Conservation (phyloP, 2,113 vertebrate genomes). For the Actenoides lindsayi region DNA sequence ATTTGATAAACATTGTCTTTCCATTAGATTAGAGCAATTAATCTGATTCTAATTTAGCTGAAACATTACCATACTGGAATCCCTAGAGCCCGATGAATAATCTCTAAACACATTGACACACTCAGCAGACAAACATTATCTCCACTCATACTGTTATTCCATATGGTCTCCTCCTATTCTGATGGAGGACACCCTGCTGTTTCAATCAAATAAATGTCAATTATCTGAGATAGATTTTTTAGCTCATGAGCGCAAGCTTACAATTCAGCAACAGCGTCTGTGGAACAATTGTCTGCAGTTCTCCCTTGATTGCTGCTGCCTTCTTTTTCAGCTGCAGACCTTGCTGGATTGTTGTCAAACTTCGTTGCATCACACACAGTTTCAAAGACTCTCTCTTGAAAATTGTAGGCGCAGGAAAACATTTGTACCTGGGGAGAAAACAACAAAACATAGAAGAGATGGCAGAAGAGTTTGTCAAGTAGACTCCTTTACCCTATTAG, state of each 20-base stretch:
- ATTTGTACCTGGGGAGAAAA: constrained; percentile 21
- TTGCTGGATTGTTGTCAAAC: not conserved
- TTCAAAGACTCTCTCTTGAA: constrained; percentile 22
- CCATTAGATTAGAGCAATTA: constrained; percentile 90
- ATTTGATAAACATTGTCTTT: constrained; percentile 90
- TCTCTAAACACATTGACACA: constrained; percentile 86
- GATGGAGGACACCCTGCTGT: constrained; percentile 85
- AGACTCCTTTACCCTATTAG: not conserved
- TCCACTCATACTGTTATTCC: constrained; percentile 82
- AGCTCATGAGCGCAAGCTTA: constrained; percentile 65
- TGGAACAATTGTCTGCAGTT: constrained; percentile 62
- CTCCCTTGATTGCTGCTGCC: constrained; percentile 22
- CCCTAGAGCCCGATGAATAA: constrained; percentile 84
- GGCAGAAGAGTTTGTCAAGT: not conserved
- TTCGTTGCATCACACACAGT: not conserved
- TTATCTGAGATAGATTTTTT: constrained; percentile 89
- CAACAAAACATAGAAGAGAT: not conserved
- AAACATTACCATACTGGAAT: constrained; percentile 82
- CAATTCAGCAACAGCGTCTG: constrained; percentile 60
- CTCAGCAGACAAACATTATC: constrained; percentile 86
- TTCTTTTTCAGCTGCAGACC: constrained; percentile 51
- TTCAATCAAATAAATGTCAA: constrained; percentile 93
- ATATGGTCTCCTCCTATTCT: constrained; percentile 87
- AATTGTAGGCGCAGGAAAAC: constrained; percentile 4
- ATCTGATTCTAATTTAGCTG: constrained; percentile 92